Evolutionary conservation across 2,888 invertebrate species (phyloP), one percentile per base, ranked within the genome.

Genomic region (Drosophila incognita): DNA sequence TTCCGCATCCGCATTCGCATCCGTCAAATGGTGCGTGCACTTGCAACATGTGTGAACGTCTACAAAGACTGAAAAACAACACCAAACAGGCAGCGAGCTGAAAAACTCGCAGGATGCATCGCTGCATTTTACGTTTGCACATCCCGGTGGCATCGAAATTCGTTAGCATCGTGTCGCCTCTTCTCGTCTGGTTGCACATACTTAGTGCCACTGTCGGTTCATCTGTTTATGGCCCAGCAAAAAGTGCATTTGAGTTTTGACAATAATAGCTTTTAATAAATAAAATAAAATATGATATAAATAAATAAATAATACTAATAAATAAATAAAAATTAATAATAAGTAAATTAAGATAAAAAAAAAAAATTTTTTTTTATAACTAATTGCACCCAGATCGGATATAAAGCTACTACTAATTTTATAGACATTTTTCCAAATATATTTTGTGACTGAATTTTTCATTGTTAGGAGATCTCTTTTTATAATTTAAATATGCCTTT

Each of bases 11-110:
- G 73, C 67, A 69, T 74, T 68, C 73, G 73, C 67, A 64, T 74
- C 75, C 71, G 84, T 72, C 86, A 88, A 80, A 81, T 74, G 75
- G 74, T 66, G 81, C 77, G 74, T 86, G 84, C 80, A 84, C 75
- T 75, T 82, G 69, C 74, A 65, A 83, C 80, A 89, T 74, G 87
- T 83, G 87, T 79, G 76, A 76, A 66, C 61, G 76, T 57, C 59
- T 53, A 60, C 69, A 66, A 71, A 82, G 67, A 61, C 64, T 8
- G 69, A 63, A 72, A 29, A 67, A 51, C 59, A 48, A 52, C 40
- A 70, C 27, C 53, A 58, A 69, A 66, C 40, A 67, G 24, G 24
- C 8, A 65, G 15, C 31, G 11, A 62, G 6, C 21, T 15, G 24
- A 35, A 58, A 51, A 67, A 60, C 54, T 59, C 48, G 35, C 21